A percentile compares a stretch with the other conserved stretches of the same genome.
Conservation (phyloP, 2,797 vertebrate genomes). For the Clarias laeviceps region DNA sequence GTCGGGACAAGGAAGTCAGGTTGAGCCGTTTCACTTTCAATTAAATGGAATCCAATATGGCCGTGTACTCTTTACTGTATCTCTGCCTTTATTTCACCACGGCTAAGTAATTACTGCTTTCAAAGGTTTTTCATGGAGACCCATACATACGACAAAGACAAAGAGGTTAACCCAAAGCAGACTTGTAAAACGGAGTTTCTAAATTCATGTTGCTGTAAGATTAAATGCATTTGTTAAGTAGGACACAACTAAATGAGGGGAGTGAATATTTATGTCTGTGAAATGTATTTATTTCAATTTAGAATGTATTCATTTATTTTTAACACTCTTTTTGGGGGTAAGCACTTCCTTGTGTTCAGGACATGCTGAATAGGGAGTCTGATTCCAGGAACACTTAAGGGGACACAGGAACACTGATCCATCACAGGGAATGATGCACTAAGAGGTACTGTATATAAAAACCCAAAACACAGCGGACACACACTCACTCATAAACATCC, state of each 20-base stretch:
- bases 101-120: conserved; percentile 38
- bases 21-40: conserved; percentile 47
- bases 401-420: not conserved
- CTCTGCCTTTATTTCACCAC: conserved; percentile 26
- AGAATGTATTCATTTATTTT: not conserved
- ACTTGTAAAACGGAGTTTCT: not conserved
- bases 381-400: not conserved
- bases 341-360: not conserved
- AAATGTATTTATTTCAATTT: not conserved
- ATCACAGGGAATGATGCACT: not conserved
- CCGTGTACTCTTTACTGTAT: conserved; percentile 32
- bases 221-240: conserved; percentile 1
- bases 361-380: not conserved
- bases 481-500: not conserved
- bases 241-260: not conserved
- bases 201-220: not conserved
- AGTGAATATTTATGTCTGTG: not conserved
- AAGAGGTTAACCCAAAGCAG: not conserved
- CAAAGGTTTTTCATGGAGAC: conserved; percentile 12
- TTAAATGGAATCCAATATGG: conserved; percentile 36
- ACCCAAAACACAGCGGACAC: too few relatives aligned
- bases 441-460: not conserved
- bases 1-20: conserved; percentile 39
- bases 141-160: not conserved
- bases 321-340: too few relatives aligned